Conservation (phyloP, 2,888 invertebrate genomes). For the Spodoptera picta region DNA sequence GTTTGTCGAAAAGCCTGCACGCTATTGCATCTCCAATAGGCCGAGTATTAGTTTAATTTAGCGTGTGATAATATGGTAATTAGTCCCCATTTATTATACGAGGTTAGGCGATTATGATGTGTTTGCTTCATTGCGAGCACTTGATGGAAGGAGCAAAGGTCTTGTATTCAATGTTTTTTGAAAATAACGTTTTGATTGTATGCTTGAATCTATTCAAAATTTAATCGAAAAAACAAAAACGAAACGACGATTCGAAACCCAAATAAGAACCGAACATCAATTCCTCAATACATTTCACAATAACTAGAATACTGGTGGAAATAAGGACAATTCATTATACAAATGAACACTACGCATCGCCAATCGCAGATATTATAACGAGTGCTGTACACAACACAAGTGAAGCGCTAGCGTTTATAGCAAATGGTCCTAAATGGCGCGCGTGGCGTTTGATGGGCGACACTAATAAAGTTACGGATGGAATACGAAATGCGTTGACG, state of each 20-base stretch:
- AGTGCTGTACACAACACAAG: conserved; percentile 26
- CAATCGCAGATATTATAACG: conserved; percentile 34
- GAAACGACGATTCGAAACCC: no score
- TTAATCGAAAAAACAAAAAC: no score
- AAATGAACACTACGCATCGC: conserved; percentile 14
- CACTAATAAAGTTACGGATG: conserved; percentile 63
- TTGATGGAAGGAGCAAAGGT: conserved; percentile 16
- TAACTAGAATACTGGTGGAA: background rate
- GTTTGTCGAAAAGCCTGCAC: conserved; percentile 22
- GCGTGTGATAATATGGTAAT: conserved; percentile 81
- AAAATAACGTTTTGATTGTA: no score
- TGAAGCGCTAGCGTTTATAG: conserved; percentile 29
- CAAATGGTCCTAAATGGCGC: conserved; percentile 45
- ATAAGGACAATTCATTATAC: conserved; percentile 9
- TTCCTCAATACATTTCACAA: no score
- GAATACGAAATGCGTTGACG: conserved; percentile 62
- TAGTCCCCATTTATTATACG: conserved; percentile 71
- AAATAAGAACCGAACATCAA: no score
- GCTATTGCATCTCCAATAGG: conserved; percentile 53
- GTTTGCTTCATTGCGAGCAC: conserved; percentile 44
- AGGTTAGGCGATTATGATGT: conserved; percentile 58
- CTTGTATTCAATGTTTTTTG: background rate
- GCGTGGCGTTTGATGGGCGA: conserved; percentile 56
- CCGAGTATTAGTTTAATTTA: conserved; percentile 72
- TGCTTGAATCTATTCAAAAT: no score